A percentile compares a stretch with the other conserved stretches of the same genome.
phyloP scores from a whole-genome alignment of 2,113 vertebrate species.

The Bubo scandiacus region DNA sequence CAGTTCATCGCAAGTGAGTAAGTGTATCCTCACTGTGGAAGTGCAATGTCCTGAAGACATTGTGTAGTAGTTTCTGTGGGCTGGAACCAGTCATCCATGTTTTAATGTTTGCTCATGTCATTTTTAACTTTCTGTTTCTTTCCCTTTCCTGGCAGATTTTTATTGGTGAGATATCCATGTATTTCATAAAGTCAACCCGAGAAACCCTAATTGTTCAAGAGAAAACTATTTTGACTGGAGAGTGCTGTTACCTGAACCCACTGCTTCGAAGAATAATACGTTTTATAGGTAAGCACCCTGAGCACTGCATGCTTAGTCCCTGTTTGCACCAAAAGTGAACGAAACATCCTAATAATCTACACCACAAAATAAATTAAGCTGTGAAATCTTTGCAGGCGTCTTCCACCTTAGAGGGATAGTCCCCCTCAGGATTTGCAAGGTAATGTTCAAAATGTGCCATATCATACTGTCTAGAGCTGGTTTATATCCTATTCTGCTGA shows the following conservation, averaged over 20 bases:
- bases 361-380: slow-evolving; percentile 13
- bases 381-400: slow-evolving; percentile 20
- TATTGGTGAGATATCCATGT: slow-evolving; percentile 95
- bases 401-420: slow-evolving; percentile 39
- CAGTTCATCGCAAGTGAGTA: not conserved
- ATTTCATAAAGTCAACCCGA: slow-evolving; percentile 95
- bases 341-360: not conserved
- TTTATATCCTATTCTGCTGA: not conserved
- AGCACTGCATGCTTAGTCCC: not conserved
- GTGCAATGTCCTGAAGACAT: not conserved
- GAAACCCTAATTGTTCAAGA: slow-evolving; percentile 91
- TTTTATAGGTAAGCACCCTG: slow-evolving; percentile 87
- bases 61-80: not conserved
- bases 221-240: slow-evolving; percentile 96
- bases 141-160: slow-evolving; percentile 84
- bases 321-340: not conserved
- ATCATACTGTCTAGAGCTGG: not conserved
- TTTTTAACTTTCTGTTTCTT: slow-evolving; percentile 22
- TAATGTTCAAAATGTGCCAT: slow-evolving; percentile 20
- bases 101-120: not conserved
- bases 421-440: not conserved
- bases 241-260: slow-evolving; percentile 98
- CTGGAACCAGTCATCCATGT: not conserved
- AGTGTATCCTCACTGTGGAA: not conserved
- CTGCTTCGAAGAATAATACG: slow-evolving; percentile 92